Evolutionary conservation across 2,113 vertebrate genomes (phyloP), one percentile per base, ranked within the genome.

Genomic region (Plectropomus leopardus): DNA sequence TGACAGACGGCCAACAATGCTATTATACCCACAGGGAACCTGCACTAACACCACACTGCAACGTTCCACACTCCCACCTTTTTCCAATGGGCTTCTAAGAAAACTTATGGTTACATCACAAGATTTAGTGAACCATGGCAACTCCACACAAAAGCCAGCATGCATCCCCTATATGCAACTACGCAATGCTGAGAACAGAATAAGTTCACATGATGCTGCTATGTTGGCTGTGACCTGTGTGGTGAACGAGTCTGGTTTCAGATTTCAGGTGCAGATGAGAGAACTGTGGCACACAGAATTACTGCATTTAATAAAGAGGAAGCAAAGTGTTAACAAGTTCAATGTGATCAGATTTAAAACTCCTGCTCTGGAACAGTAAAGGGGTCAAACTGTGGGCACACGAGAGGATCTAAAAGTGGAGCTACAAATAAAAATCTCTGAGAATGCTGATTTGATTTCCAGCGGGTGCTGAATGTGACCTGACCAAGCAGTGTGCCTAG

Each of bases 1-100:
- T 84, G 82, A 90, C 65, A 59, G 74, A 5, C 7, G 0, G 77
- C 75, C 84, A 83, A 75, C 80, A 85, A 83, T 72, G 50, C 76
- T 1, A 15, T 70, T 48, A 70, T 66, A 76, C 72, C 82, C 55
- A 65, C 71, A 75, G 67, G 80, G 84, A 79, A 63, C 63, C 86
- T 72, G 80, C 63, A n/a, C 71, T 93, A 86, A 73, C 92, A 92
- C 90, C 93, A 84, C 83, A 87, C 81, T 71, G 90, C 71, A 24
- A 92, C 28, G 75, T 91, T 93, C 73, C 84, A 85, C 82, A 84
- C 81, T 78, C 57, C 83, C 55, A 82, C 76, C 75, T 34, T 23
- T 71, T 87, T 91, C 86, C 77, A 85, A 40, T 16, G 51, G 47
- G 75, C 72, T 92, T 93, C 91, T 93, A 78, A 85, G 90, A 93